Percentiles rank a stretch among this genome's conserved stretches.
Evolutionary conservation across 2,888 invertebrate genomes (phyloP).

Genomic region (Phengaris alcon): DNA sequence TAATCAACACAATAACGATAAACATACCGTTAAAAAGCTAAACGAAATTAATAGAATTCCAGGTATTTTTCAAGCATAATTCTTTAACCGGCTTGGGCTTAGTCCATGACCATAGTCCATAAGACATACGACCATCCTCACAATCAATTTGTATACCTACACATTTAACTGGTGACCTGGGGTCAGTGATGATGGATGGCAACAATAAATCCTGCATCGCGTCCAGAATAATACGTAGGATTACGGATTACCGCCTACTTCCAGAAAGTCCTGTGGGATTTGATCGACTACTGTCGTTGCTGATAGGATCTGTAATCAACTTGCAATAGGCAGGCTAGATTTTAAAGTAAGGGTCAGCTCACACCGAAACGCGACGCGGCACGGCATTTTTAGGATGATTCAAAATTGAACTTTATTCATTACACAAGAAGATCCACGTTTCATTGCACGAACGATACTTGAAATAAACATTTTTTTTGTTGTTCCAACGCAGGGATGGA

Average conservation of each 20-base stretch:
- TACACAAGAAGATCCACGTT: too few relatives aligned
- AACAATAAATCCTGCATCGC: slow-evolving; percentile 42
- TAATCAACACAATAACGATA: too few relatives aligned
- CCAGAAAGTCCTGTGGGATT: background rate
- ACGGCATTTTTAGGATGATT: too few relatives aligned
- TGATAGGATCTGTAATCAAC: background rate
- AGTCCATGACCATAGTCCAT: slow-evolving; percentile 7
- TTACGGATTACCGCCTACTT: background rate
- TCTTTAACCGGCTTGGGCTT: slow-evolving; percentile 1
- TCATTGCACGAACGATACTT: too few relatives aligned
- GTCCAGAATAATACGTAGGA: background rate
- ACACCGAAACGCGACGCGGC: too few relatives aligned
- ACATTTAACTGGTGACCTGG: slow-evolving; percentile 46
- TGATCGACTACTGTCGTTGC: background rate
- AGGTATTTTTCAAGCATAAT: background rate
- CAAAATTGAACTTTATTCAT: too few relatives aligned
- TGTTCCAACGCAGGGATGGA: too few relatives aligned
- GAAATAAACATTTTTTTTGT: too few relatives aligned
- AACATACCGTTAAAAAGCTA: too few relatives aligned
- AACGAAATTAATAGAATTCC: too few relatives aligned
- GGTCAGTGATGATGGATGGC: slow-evolving; percentile 47
- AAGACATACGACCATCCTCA: slow-evolving; percentile 19
- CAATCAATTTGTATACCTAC: slow-evolving; percentile 39
- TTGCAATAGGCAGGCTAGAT: background rate
- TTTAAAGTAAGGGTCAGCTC: background rate